Percentiles rank a stretch among this genome's conserved stretches.
Conservation (phyloP, 1,140 invertebrate species). For the Pteromalus puparum region DNA sequence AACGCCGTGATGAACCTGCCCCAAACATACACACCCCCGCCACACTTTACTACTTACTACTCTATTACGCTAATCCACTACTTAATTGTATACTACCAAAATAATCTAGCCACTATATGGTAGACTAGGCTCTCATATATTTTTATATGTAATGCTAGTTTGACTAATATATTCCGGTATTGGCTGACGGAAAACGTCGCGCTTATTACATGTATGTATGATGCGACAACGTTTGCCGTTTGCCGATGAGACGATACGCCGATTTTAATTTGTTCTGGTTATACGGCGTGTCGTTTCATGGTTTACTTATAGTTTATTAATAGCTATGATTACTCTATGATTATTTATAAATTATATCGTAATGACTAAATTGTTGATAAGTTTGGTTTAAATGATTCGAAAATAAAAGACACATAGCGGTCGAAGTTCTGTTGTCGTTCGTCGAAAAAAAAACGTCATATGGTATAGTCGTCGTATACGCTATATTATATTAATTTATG, state of each 20-base stretch:
- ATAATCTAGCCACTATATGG: conserved; percentile 62
- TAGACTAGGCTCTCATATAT: conserved; percentile 47
- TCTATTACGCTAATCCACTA: conserved; percentile 73
- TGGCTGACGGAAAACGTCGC: background rate
- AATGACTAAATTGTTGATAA: conserved; percentile 1
- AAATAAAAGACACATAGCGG: background rate
- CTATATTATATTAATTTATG: background rate
- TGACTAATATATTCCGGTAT: conserved; percentile 8
- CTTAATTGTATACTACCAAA: conserved; percentile 68
- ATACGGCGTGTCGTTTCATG: background rate
- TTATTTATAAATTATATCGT: background rate
- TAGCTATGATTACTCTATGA: conserved; percentile 32
- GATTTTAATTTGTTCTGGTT: background rate
- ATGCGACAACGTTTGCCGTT: background rate
- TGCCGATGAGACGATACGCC: background rate
- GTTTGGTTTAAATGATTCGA: background rate
- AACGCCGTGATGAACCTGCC: conserved; percentile 96
- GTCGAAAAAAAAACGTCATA: background rate
- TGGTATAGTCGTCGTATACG: background rate
- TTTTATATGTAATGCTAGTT: background rate
- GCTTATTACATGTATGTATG: too few relatives aligned
- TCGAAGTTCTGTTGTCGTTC: background rate
- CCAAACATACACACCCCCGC: conserved; percentile 75
- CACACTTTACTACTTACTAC: conserved; percentile 76
- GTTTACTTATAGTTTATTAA: background rate